phyloP scores from a whole-genome alignment of 23 tunicate genomes.

The Ciona savignyi region DNA sequence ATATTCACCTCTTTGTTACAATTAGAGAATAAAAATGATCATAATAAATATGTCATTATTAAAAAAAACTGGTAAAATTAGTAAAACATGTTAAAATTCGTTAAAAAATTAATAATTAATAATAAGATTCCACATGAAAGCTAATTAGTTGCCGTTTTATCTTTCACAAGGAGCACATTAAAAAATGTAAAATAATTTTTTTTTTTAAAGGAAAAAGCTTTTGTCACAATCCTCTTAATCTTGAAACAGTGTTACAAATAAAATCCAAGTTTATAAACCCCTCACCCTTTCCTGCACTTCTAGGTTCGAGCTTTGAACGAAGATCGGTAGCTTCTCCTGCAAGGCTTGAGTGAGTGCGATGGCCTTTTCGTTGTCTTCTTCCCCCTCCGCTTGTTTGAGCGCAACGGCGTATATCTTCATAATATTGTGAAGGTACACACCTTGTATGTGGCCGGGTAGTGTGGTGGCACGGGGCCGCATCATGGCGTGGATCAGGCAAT shows the following conservation, averaged over 20 bases:
- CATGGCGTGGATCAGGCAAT: constrained; percentile 57
- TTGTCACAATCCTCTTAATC: too few relatives aligned
- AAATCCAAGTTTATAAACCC: too few relatives aligned
- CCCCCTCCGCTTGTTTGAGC: constrained; percentile 44
- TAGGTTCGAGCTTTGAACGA: constrained; percentile 65
- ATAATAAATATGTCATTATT: not conserved
- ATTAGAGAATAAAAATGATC: not conserved
- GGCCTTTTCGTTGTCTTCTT: constrained; percentile 47
- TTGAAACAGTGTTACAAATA: too few relatives aligned
- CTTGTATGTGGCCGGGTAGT: constrained; percentile 80
- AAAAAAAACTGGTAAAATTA: too few relatives aligned
- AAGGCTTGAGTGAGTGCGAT: constrained; percentile 26
- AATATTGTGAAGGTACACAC: constrained; percentile 56
- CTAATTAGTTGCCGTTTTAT: too few relatives aligned
- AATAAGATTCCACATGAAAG: too few relatives aligned
- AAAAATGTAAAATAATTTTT: too few relatives aligned
- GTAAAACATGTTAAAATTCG: too few relatives aligned
- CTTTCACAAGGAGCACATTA: too few relatives aligned
- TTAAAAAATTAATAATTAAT: too few relatives aligned
- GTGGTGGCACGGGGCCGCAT: constrained; percentile 49
- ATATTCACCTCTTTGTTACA: not conserved
- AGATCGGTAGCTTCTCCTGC: constrained; percentile 42
- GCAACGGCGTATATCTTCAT: constrained; percentile 57
- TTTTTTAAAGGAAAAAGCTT: too few relatives aligned
- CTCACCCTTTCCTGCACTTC: constrained; percentile 97